Evolutionary conservation across 2,888 invertebrate genomes (phyloP), one percentile per base, ranked within the genome.

Genomic region (Willowsia nigromaculata): DNA sequence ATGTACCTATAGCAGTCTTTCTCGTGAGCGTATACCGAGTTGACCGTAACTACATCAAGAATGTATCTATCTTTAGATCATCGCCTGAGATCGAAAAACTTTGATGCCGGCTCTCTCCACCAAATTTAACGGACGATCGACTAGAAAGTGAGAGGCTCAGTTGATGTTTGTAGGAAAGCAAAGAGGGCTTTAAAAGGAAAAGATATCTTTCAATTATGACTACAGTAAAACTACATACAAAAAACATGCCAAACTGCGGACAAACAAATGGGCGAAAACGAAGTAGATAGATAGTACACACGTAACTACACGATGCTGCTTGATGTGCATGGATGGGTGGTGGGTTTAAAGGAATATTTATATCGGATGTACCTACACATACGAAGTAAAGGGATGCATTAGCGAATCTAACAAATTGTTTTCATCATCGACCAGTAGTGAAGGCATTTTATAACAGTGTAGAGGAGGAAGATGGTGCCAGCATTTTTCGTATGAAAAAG

Each of bases 341-440:
- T 47, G 7, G n/a, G 25, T 11, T 74, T 13, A 15, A 25, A 9
- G 25, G 18, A 40, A 43, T 11, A 47, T 0, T 6, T 74, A 53
- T n/a, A n/a, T n/a, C 18, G 18, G 9, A 59, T 59, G 9, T 53
- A 53, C 53, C 6, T 6, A 53, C n/a, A 43, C 43, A 9, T 15
- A 1, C 27, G 13, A 59, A 30, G 5, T 27, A 25, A 15, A 15
- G 25, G 15, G 43, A 74, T 74, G 74, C 74, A 74, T 47, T 74
- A 74, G 74, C 37, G 47, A 74, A 74, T 74, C 47, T 74, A 74
- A 74, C 74, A 74, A 74, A 74, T 74, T 74, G 74, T 74, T 74
- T 74, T 74, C 74, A 74, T 74, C 74, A 47, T 74, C 74, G 74
- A 74, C 74, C 47, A 74, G 27, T n/a, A 50, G 62, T 33, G n/a